Evolutionary conservation across 2,797 vertebrate genomes (phyloP).

Genomic region (Pteronotus mesoamericanus): DNA sequence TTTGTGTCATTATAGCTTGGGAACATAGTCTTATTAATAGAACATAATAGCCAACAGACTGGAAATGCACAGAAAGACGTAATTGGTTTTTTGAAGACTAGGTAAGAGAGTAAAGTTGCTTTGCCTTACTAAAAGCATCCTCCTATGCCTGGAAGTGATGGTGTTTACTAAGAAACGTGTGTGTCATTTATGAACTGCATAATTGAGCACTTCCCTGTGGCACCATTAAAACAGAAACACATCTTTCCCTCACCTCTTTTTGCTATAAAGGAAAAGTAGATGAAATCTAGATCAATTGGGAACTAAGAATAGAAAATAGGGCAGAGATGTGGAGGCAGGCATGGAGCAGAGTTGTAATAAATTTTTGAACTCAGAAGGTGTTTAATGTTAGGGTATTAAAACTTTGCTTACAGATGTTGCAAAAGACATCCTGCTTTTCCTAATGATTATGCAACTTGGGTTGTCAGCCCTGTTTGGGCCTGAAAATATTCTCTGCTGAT

Average conservation of each 20-base stretch:
- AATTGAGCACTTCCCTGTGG: constrained; percentile 45
- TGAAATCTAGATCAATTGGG: not conserved
- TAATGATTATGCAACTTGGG: not conserved
- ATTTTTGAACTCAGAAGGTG: not conserved
- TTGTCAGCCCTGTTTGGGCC: not conserved
- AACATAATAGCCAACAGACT: constrained; percentile 48
- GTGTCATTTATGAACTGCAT: constrained; percentile 43
- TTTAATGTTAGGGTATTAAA: not conserved
- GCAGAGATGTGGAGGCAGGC: fast-evolving
- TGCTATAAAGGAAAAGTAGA: not conserved
- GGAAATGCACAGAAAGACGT: constrained; percentile 47
- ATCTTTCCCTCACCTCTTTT: not conserved
- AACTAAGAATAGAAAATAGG: not conserved
- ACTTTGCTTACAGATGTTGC: not conserved
- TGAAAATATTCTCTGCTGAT: not conserved
- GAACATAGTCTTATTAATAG: constrained; percentile 63
- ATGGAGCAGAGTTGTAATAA: too few relatives aligned
- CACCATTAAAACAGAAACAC: constrained; percentile 46
- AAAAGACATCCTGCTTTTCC: not conserved
- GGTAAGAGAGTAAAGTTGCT: constrained; percentile 26
- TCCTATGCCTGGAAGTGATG: constrained; percentile 45
- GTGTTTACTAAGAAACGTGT: constrained; percentile 33
- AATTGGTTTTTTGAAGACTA: constrained; percentile 50
- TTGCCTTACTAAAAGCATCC: constrained; percentile 32
- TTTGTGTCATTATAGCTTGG: constrained; percentile 58